phyloP scores from a whole-genome alignment of 2,888 invertebrate genomes.

The Criorhina ranunculi region DNA sequence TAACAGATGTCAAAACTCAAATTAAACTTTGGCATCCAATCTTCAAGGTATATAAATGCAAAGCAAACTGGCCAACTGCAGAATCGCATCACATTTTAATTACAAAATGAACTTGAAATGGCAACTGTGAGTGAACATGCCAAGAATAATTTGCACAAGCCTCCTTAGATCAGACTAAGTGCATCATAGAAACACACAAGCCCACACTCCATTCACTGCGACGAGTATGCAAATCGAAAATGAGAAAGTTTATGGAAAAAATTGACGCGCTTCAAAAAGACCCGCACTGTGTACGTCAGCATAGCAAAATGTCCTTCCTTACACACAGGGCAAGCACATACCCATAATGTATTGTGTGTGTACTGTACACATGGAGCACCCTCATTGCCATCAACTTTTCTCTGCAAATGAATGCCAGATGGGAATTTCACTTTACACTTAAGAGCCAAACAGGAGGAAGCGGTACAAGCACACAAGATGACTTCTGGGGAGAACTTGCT shows the following conservation, averaged over 20 bases:
- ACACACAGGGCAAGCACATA: slow-evolving; percentile 13
- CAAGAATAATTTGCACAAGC: slow-evolving; percentile 10
- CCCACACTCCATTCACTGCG: slow-evolving; percentile 23
- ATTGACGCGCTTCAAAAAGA: slow-evolving; percentile 13
- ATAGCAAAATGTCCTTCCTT: slow-evolving; percentile 29
- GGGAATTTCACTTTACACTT: slow-evolving; percentile 72
- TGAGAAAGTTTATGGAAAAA: slow-evolving; percentile 19
- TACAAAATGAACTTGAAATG: slow-evolving; percentile 38
- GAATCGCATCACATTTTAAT: slow-evolving; percentile 20
- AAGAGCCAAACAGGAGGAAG: slow-evolving; percentile 26
- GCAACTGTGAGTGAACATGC: slow-evolving; percentile 1
- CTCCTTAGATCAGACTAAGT: slow-evolving; percentile 16
- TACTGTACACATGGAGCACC: slow-evolving; percentile 46
- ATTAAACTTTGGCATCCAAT: neutral
- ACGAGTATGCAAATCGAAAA: slow-evolving; percentile 28
- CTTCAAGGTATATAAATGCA: neutral
- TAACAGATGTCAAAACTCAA: neutral
- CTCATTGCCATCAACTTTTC: slow-evolving; percentile 59
- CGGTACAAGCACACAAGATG: slow-evolving; percentile 46
- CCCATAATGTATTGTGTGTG: slow-evolving; percentile 26
- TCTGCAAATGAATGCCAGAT: slow-evolving; percentile 70
- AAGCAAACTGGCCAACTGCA: neutral
- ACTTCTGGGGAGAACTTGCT: slow-evolving; percentile 57
- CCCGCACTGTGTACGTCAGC: slow-evolving; percentile 6
- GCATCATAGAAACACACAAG: slow-evolving; percentile 21